phyloP scores from a whole-genome alignment of 2,797 vertebrate species.

The Huso huso region DNA sequence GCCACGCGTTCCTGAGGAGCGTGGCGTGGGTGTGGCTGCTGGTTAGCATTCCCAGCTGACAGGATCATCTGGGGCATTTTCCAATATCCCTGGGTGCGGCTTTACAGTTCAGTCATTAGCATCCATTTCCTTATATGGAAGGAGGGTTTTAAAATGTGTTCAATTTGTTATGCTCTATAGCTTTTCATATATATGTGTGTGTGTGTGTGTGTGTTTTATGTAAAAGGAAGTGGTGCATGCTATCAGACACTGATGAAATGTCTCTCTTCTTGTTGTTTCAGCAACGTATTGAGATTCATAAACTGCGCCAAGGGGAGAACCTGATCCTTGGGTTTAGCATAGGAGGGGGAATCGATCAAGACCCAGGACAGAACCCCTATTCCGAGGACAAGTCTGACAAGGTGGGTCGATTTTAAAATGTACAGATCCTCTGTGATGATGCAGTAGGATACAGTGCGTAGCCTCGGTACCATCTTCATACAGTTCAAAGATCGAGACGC shows the following conservation, averaged over 20 bases:
- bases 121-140: background rate
- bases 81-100: background rate
- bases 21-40: background rate
- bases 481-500: no score
- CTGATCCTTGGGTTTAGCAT: conserved; percentile 97
- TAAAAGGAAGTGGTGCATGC: no score
- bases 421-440: background rate
- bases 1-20: background rate
- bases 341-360: conserved; percentile 95
- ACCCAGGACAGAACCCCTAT: conserved; percentile 90
- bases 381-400: conserved; percentile 93
- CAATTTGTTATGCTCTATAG: background rate
- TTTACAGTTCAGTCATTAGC: background rate
- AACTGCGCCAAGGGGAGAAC: conserved; percentile 76
- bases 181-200: background rate
- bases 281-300: conserved; percentile 91
- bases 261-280: conserved; percentile 38
- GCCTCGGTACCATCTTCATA: no score
- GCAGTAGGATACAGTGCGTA: no score
- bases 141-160: background rate
- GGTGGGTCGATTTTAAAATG: conserved; percentile 45
- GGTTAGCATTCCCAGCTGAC: background rate
- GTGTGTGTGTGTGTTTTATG: no score
- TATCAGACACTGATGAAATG: background rate
- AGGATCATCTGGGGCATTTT: background rate